Evolutionary conservation across 2,888 invertebrate species (phyloP).

Genomic region (Carabus problematicus): DNA sequence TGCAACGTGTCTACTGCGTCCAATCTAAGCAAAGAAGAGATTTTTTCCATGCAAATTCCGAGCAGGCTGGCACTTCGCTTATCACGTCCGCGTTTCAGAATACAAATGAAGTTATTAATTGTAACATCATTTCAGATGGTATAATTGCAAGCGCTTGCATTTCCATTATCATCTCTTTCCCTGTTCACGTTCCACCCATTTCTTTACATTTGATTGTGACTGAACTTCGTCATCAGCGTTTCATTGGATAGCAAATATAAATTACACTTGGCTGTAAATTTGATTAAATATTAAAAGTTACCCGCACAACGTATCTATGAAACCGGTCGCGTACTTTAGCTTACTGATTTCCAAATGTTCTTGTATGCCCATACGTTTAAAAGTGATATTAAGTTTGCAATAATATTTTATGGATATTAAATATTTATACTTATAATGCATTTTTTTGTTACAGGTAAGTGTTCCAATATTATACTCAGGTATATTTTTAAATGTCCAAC

Average conservation of each 20-base stretch:
- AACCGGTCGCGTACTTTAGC: no score
- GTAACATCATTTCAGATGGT: slow-evolving; percentile 2
- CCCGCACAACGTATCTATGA: no score
- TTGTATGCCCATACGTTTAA: no score
- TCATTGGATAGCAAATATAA: no score
- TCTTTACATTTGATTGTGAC: slow-evolving; percentile 7
- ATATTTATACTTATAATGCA: background rate
- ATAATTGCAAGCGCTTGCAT: background rate
- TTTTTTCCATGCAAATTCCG: slow-evolving; percentile 1
- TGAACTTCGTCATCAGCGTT: no score
- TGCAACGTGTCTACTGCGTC: no score
- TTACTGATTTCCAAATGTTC: no score
- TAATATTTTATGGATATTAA: background rate
- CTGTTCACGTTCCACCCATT: background rate
- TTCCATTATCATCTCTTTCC: slow-evolving; percentile 1
- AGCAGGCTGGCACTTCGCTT: background rate
- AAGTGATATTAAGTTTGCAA: background rate
- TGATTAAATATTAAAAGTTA: no score
- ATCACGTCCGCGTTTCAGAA: background rate
- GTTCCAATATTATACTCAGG: background rate
- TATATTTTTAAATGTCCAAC: no score
- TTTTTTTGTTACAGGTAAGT: slow-evolving; percentile 7
- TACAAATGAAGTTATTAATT: slow-evolving; percentile 15
- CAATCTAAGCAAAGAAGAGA: no score
- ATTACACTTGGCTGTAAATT: no score